A percentile compares a stretch with the other conserved stretches of the same genome.
Conservation (phyloP, 1,140 invertebrate genomes). For the Homalodisca vitripennis region DNA sequence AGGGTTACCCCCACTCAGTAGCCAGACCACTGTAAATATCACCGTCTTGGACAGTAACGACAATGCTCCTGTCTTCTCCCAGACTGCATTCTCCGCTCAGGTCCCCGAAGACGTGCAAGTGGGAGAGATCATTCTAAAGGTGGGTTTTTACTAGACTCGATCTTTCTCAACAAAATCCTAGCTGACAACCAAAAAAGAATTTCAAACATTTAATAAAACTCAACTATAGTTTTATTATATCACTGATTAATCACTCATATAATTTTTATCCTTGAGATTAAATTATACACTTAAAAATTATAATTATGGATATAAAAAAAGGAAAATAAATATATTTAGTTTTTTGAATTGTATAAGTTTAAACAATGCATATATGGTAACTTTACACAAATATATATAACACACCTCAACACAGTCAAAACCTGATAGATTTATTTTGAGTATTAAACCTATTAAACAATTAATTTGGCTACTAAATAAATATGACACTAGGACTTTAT, state of each 20-base stretch:
- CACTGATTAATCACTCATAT: neutral
- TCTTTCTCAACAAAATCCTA: too few species aligned
- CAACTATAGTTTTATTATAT: neutral
- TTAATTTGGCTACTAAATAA: too few species aligned
- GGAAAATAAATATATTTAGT: too few species aligned
- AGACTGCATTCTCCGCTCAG: constrained; percentile 73
- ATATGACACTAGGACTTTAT: too few species aligned
- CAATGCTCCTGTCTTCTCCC: constrained; percentile 81
- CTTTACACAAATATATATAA: too few species aligned
- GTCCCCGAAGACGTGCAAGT: constrained; percentile 75
- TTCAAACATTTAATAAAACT: neutral
- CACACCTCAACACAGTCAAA: too few species aligned
- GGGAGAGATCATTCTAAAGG: constrained; percentile 70
- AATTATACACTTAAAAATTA: neutral
- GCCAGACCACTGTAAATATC: constrained; percentile 83
- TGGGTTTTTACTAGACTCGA: constrained; percentile 45
- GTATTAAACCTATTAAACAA: too few species aligned
- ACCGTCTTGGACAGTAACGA: constrained; percentile 87
- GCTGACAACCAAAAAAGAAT: too few species aligned
- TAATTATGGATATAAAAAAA: too few species aligned
- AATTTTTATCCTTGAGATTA: neutral
- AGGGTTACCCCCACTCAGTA: constrained; percentile 81
- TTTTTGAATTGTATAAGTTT: too few species aligned
- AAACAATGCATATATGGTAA: too few species aligned
- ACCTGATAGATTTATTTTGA: too few species aligned